Conservation (phyloP, 1,140 invertebrate genomes). For the Drosophila dunni region DNA sequence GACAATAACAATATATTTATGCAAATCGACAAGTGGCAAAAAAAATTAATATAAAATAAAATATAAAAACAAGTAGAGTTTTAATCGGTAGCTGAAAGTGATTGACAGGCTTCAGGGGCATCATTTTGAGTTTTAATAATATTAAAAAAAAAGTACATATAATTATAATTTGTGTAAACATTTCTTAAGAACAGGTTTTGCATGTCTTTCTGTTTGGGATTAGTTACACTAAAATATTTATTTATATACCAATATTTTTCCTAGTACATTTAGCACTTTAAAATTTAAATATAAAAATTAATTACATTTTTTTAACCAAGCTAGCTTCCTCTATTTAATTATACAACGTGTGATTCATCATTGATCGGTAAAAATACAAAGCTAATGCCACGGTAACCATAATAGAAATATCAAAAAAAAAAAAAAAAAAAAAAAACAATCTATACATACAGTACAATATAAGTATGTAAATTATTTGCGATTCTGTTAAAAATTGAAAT, state of each 20-base stretch:
- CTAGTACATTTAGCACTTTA: not conserved
- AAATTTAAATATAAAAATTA: conserved; percentile 2
- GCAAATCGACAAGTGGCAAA: conserved; percentile 37
- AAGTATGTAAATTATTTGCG: conserved; percentile 32
- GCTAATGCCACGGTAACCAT: not conserved
- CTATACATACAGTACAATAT: not conserved
- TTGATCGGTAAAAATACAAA: conserved; percentile 23
- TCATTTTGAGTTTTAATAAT: not conserved
- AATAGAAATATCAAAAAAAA: conserved; percentile 34
- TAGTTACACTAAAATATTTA: not conserved
- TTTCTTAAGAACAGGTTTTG: no score
- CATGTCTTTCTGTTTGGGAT: not conserved
- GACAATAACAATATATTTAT: conserved; percentile 36
- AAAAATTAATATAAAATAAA: conserved; percentile 4
- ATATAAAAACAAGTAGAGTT: conserved; percentile 27
- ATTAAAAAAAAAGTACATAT: not conserved
- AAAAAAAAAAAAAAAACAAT: conserved; percentile 11
- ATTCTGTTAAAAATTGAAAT: conserved; percentile 27
- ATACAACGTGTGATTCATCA: conserved; percentile 29
- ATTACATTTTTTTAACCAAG: not conserved
- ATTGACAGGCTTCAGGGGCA: conserved; percentile 4
- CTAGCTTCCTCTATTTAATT: conserved; percentile 30
- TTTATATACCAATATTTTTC: no score
- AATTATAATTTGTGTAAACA: not conserved
- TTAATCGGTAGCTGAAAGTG: conserved; percentile 2